Evolutionary conservation across 1,140 invertebrate species (phyloP), one percentile per base, ranked within the genome.

Genomic region (Leptinotarsa texana): DNA sequence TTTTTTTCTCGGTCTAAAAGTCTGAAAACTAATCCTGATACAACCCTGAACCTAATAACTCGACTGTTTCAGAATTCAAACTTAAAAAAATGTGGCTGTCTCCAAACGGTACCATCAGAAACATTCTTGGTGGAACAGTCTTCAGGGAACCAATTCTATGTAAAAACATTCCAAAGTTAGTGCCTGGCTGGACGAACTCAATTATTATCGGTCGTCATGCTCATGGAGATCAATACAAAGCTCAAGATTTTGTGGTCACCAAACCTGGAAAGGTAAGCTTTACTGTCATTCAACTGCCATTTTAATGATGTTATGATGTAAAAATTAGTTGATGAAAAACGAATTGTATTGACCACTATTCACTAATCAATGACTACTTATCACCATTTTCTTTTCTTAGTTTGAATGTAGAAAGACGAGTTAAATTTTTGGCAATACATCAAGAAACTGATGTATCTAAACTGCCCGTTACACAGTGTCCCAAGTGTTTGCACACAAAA

Each of bases 81-180:
- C 85, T 97, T 79, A 97, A 97, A 86, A 94, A 96, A 84, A 97
- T 97, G 95, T 97, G 95, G 95, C 88, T 92, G 17, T 94, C 92
- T 73, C 95, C 95, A 1, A 97, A 97, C 85, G 95, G 95, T 18
- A 96, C 95, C 0, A 96, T 97, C 80, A 88, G 95, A 82, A 96
- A 97, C 84, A 96, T 97, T 81, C 87, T 97, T 17, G 95, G 95
- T 5, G 95, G 95, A 3, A 96, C 95, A 0, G 95, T 96, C 17
- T 97, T 97, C 86, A 88, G 95, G 66, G 95, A 96, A 83, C 95
- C 95, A 8, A 97, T 97, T 80, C 85, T 97, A 33, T 97, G 95
- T 85, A 90, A 94, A 82, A 96, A 92, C 81, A 96, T 97, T 84
- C 95, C 95, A 3, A 90, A 93, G 22, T 85, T 97, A 22, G 93